These are phyloP conservation scores for Lepus europaeus DNA, from an alignment of 2,113 vertebrate genomes.

Conservation along the genomic window DNA sequence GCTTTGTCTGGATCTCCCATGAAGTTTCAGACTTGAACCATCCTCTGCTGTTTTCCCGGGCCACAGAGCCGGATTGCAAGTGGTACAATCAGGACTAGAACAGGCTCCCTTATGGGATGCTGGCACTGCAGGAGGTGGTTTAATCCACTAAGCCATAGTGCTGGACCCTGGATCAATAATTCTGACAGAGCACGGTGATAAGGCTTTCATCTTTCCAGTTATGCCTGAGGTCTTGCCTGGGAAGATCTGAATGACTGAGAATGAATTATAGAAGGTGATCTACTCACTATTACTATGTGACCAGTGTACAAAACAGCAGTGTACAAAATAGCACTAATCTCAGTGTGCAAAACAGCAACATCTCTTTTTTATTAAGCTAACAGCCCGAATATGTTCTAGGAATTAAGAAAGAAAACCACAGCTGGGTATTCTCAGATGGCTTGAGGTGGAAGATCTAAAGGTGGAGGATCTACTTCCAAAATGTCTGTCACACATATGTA, in stretches of 20 bases:
- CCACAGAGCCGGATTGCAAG: no score
- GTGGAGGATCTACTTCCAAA: background rate
- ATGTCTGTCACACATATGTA: background rate
- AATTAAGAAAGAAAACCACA: background rate
- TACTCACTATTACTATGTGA: background rate
- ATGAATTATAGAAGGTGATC: background rate
- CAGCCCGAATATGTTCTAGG: background rate
- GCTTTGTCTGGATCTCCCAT: no score
- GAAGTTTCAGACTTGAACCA: no score
- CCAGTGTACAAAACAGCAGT: no score
- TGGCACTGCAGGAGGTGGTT: no score
- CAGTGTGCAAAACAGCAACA: rapidly evolving
- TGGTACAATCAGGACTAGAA: no score
- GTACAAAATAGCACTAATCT: background rate
- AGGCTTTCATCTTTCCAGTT: background rate
- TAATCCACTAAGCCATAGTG: no score
- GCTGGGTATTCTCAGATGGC: background rate
- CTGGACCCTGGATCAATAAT: background rate
- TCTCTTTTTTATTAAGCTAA: background rate
- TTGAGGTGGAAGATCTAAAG: background rate
- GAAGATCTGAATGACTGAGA: background rate
- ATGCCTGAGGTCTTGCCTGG: background rate
- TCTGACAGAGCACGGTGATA: background rate
- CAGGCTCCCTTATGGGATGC: no score
- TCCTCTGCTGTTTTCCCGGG: no score